A percentile compares a stretch with the other conserved stretches of the same genome.
Conservation (phyloP, 2,113 vertebrate genomes). For the Coptodon rendalli region DNA sequence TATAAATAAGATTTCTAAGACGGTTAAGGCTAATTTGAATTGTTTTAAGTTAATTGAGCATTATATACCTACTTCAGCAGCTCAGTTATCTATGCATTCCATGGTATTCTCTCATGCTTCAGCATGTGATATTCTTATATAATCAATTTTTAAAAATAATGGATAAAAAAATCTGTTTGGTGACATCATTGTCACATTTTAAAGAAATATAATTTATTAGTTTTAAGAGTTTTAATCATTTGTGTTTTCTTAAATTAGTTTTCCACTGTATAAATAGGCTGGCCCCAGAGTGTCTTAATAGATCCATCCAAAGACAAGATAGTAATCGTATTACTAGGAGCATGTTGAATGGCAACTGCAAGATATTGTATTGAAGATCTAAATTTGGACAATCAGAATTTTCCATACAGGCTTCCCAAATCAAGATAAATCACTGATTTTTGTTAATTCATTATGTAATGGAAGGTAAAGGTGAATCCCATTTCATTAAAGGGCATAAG, state of each 20-base stretch:
- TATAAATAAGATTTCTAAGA: background rate
- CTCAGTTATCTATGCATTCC: background rate
- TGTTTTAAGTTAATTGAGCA: background rate
- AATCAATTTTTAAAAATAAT: background rate
- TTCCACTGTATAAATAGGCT: background rate
- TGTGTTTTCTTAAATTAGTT: background rate
- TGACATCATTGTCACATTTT: background rate
- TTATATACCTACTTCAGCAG: background rate
- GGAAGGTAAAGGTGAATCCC: background rate
- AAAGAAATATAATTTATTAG: background rate
- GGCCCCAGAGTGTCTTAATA: background rate
- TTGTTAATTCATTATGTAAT: background rate
- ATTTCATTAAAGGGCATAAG: background rate
- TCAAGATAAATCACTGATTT: background rate
- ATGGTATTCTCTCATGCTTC: background rate
- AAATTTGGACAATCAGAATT: background rate
- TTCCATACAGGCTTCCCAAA: background rate
- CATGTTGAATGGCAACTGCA: background rate
- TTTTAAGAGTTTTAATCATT: background rate
- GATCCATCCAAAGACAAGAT: background rate
- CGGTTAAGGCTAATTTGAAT: background rate
- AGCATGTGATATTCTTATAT: background rate
- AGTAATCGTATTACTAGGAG: background rate
- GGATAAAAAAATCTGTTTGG: background rate
- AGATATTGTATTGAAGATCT: background rate